Percentiles rank a stretch among this genome's conserved stretches.
Evolutionary conservation across 1,140 invertebrate species (phyloP).

Genomic region (Drosophila sp.): DNA sequence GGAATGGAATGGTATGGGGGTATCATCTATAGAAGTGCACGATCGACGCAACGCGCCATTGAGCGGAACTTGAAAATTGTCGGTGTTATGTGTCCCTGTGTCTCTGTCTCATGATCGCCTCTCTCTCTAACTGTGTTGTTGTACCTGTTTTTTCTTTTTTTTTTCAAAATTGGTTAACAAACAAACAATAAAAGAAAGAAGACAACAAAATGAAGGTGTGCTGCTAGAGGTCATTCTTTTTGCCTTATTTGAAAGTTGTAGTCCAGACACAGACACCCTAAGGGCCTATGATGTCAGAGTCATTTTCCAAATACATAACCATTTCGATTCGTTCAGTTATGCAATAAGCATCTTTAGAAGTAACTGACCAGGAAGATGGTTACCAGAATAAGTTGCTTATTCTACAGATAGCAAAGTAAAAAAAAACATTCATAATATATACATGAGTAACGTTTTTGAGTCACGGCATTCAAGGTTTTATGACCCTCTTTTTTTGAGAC

Average conservation of each 20-base stretch:
- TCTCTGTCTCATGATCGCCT: background rate
- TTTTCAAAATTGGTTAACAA: background rate
- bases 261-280: background rate
- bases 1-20: too few species aligned
- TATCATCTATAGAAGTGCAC: background rate
- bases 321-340: background rate
- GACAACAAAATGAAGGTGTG: background rate
- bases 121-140: background rate
- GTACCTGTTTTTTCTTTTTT: background rate
- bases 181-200: background rate
- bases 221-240: slow-evolving; percentile 3
- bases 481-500: too few species aligned
- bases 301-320: background rate
- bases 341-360: background rate
- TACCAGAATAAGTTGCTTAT: background rate
- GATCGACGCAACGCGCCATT: slow-evolving; percentile 4
- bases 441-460: too few species aligned
- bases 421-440: too few species aligned
- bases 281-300: background rate
- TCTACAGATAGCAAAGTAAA: background rate
- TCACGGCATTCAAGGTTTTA: too few species aligned
- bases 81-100: background rate
- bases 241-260: slow-evolving; percentile 1
- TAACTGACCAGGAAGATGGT: too few species aligned
- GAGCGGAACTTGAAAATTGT: slow-evolving; percentile 24